A percentile compares a stretch with the other conserved stretches of the same genome.
phyloP scores from a whole-genome alignment of 1,140 invertebrate genomes.

The Halyomorpha halys region DNA sequence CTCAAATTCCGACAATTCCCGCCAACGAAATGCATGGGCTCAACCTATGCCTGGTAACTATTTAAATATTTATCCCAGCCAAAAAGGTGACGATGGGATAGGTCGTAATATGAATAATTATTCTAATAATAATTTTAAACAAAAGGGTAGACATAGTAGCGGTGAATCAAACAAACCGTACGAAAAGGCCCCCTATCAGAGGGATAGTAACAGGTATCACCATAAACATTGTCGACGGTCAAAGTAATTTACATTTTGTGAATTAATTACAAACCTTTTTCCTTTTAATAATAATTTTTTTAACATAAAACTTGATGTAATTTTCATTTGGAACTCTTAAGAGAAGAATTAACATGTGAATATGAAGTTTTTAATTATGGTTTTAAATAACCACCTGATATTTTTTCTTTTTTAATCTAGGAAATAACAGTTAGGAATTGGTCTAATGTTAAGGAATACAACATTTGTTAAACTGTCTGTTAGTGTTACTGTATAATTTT shows the following conservation, averaged over 20 bases:
- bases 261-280: not conserved
- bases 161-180: not conserved
- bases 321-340: no score
- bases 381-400: no score
- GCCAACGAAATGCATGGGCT: not conserved
- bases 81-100: not conserved
- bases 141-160: not conserved
- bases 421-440: no score
- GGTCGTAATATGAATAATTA: not conserved
- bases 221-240: not conserved
- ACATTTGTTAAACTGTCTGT: no score
- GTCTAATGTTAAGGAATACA: no score
- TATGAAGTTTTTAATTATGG: no score
- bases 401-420: no score
- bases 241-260: not conserved
- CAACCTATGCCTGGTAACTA: not conserved
- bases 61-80: not conserved
- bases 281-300: not conserved
- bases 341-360: no score
- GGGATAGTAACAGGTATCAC: not conserved
- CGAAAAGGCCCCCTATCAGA: not conserved
- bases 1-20: not conserved
- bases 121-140: not conserved
- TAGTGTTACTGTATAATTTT: no score
- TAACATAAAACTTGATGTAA: not conserved